Conservation (phyloP, 1,140 invertebrate species). For the Cyclargus thomasi region DNA sequence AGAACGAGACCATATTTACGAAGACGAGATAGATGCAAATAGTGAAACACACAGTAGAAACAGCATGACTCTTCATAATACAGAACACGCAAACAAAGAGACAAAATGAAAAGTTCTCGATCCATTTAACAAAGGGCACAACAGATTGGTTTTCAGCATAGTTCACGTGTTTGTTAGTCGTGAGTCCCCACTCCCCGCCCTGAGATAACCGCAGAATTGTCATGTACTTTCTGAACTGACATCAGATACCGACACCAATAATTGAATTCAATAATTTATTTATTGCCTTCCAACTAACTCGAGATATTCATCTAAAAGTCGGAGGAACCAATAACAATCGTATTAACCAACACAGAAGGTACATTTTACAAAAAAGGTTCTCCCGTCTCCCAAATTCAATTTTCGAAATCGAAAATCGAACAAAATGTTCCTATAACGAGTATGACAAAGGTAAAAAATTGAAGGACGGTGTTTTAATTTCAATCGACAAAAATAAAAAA, state of each 20-base stretch:
- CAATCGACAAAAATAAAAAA: background rate
- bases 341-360: background rate
- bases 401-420: slow-evolving; percentile 6
- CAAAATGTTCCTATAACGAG: background rate
- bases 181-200: background rate
- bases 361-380: background rate
- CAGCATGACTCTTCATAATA: no score
- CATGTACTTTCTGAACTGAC: slow-evolving; percentile 12
- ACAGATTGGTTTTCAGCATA: background rate
- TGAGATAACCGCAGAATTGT: background rate
- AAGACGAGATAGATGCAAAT: no score
- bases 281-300: slow-evolving; percentile 12
- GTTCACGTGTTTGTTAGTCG: background rate
- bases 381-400: slow-evolving; percentile 9
- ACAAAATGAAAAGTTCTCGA: background rate
- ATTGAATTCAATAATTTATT: slow-evolving; percentile 49
- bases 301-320: background rate
- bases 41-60: no score
- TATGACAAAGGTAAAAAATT: background rate
- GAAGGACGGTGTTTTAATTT: background rate
- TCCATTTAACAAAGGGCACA: background rate
- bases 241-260: slow-evolving; percentile 29
- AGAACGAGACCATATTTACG: no score
- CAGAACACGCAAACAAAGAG: background rate
- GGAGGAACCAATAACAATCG: slow-evolving; percentile 11